Base-by-base conservation (phyloP, 2,888 invertebrate species). In the Amaurobius ferox region DNA sequence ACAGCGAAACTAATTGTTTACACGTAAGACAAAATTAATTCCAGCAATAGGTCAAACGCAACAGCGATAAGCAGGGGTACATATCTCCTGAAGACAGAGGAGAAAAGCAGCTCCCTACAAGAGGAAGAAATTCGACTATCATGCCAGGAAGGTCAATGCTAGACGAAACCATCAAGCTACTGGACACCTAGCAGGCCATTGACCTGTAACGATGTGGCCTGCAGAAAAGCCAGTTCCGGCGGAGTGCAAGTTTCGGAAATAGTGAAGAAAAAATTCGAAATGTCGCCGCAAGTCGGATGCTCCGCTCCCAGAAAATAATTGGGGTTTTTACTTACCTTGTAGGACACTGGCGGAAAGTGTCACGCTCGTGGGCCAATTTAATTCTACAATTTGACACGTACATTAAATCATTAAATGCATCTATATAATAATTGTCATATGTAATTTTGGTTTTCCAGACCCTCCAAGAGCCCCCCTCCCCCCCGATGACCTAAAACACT, bases 121-220 rank as follows among this genome's bases (percentile, higher is more conserved):
- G 55, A n/a, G 23, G 23, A 55, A 55, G 55, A 55, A 55, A 55
- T 55, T 55, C 55, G 55, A 55, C 55, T 55, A 55, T 55, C 55
- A 23, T 55, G 55, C 55, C 55, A 55, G 55, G 55, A 55, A 55
- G 55, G 55, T 55, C 55, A 55, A 23, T 55, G 55, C 23, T 55
- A 11, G 55, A 23, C 23, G 55, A 11, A 55, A 55, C 23, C 2
- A 55, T 55, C 19, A 55, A 16, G 5, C 55, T 55, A 55, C 55
- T 16, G 55, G 55, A 55, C 55, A 55, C 55, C 55, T 23, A 23
- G 55, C 19, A 55, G 55, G 23, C 23, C 55, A 23, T 55, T 55
- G 55, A 55, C 55, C 55, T 55, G 55, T 55, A 55, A 55, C 55
- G 55, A 55, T 23, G 55, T 23, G 55, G 55, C 55, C 55, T 23